These are phyloP conservation scores for Pteria penguin DNA, from an alignment of 2,888 invertebrate genomes.

Conservation along the genomic window DNA sequence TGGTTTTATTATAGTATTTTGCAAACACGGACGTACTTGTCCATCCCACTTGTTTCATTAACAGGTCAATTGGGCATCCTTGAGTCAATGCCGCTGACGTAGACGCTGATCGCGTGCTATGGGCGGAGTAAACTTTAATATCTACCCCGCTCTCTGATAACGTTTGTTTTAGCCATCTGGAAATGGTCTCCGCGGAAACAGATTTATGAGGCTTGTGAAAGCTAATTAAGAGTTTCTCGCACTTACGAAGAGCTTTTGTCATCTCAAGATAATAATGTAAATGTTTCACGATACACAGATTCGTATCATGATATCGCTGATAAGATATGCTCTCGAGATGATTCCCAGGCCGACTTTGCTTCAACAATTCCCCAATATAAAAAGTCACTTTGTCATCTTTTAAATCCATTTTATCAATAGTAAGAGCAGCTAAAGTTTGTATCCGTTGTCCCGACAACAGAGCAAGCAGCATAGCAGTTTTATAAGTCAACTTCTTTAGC, in stretches of 20 bases:
- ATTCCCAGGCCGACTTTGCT: not conserved
- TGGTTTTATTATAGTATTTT: conserved; percentile 4
- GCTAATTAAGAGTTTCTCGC: conserved; percentile 1
- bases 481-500: not conserved
- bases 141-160: not conserved
- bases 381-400: not conserved
- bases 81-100: not conserved
- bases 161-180: conserved; percentile 5
- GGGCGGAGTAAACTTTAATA: not conserved
- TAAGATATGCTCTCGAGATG: too few species aligned
- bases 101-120: not conserved
- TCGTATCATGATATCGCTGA: too few species aligned
- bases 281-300: too few species aligned
- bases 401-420: not conserved
- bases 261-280: too few species aligned
- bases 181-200: conserved; percentile 2
- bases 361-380: not conserved
- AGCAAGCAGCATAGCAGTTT: not conserved
- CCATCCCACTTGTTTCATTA: conserved; percentile 9
- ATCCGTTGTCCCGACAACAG: too few species aligned
- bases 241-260: conserved; percentile 1
- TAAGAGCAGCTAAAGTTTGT: not conserved
- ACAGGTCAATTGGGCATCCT: not conserved
- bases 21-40: not conserved
- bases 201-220: conserved; percentile 15